phyloP scores from a whole-genome alignment of 2,797 vertebrate species.

The Steatocranus sp. region DNA sequence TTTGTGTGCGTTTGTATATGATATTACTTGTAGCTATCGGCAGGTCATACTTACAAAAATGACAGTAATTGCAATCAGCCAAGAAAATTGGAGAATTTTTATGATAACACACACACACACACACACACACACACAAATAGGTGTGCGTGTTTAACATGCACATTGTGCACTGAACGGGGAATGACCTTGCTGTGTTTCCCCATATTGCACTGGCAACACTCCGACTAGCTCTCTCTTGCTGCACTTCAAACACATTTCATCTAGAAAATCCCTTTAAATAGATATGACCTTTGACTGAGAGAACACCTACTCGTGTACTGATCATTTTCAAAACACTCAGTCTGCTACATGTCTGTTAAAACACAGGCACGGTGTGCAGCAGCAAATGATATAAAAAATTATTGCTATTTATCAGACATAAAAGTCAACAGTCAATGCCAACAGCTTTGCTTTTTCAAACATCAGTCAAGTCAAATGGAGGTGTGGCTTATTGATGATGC shows the following conservation, averaged over 20 bases:
- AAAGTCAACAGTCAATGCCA: not conserved
- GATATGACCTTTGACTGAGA: constrained; percentile 62
- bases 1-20: not conserved
- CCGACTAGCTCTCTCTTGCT: not conserved
- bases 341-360: constrained; percentile 32
- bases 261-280: constrained; percentile 71
- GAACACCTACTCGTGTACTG: constrained; percentile 36
- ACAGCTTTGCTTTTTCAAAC: not conserved
- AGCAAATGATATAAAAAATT: not conserved
- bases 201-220: not conserved
- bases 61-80: not conserved
- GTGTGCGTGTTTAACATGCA: not conserved
- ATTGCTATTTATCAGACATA: not conserved
- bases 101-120: not conserved
- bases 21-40: not conserved
- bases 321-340: constrained; percentile 20
- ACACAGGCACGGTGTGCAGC: not conserved
- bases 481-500: not conserved
- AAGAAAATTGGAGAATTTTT: not conserved
- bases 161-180: constrained; percentile 26
- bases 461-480: not conserved
- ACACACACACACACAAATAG: not conserved
- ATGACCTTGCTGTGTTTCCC: constrained; percentile 47
- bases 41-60: not conserved
- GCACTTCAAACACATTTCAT: constrained; percentile 67